phyloP scores from a whole-genome alignment of 2,113 vertebrate species.

The Percina caprodes region DNA sequence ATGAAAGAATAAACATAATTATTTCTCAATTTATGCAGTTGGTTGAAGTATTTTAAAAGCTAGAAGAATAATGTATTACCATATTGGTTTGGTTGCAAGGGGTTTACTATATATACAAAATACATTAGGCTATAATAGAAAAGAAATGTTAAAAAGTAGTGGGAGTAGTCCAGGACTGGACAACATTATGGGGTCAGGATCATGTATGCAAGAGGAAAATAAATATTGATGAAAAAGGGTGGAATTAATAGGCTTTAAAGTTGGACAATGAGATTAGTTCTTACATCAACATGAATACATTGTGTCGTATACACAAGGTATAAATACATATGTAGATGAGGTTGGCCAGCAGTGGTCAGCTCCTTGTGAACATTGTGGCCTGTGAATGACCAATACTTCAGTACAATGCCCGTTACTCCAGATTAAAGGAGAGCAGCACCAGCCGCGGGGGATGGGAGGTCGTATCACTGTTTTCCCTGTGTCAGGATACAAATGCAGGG shows the following conservation, averaged over 20 bases:
- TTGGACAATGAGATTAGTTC: slow-evolving; percentile 61
- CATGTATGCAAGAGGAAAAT: slow-evolving; percentile 52
- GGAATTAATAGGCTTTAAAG: slow-evolving; percentile 69
- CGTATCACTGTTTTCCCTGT: slow-evolving; percentile 65
- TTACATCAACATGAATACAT: slow-evolving; percentile 52
- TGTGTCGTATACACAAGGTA: slow-evolving; percentile 55
- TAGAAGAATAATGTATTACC: not conserved
- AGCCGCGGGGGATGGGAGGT: slow-evolving; percentile 59
- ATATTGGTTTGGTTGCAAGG: not conserved
- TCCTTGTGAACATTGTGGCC: slow-evolving; percentile 48
- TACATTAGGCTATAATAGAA: not conserved
- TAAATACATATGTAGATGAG: slow-evolving; percentile 72
- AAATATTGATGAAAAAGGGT: slow-evolving; percentile 67
- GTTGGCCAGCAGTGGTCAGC: slow-evolving; percentile 47
- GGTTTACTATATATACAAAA: slow-evolving; percentile 11
- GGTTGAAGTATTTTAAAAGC: slow-evolving; percentile 9
- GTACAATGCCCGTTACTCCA: slow-evolving; percentile 17
- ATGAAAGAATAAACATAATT: not conserved
- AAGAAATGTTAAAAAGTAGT: slow-evolving; percentile 2
- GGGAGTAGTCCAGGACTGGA: slow-evolving; percentile 11
- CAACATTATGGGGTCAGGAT: slow-evolving; percentile 22
- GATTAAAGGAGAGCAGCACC: slow-evolving; percentile 55
- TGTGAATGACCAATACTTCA: slow-evolving; percentile 57
- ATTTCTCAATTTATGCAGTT: not conserved
- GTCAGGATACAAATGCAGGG: slow-evolving; percentile 60